Evolutionary conservation across 2,888 invertebrate species (phyloP), one percentile per base, ranked within the genome.

Genomic region (Metopia argyrocephala): DNA sequence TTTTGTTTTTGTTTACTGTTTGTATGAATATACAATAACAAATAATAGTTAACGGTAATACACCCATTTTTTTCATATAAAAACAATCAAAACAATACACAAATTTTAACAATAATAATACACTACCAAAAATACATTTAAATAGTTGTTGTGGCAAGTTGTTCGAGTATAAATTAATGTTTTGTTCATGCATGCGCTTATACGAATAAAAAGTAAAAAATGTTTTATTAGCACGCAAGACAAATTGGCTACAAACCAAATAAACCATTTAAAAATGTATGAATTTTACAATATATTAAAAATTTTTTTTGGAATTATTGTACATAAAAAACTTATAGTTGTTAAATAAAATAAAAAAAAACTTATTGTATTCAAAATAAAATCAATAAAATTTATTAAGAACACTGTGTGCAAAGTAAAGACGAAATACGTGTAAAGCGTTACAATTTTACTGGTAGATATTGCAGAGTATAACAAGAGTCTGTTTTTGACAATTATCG

Each of bases 161-260:
- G 62, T 38, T 12, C 38, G 38, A 12, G 38, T 62, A 75, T 74
- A 65, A n/a, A 76, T 70, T 59, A 65, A 65, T 76, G 57, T 65
- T 59, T 70, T 76, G 57, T 71, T 70, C 59, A 38, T 69, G 25
- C 45, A 27, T 21, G 50, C 54, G 9, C 28, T 46, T 62, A 5
- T 46, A 54, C 23, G 21, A 56, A n/a, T 38, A 9, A 15, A 18
- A 7, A 27, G 27, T 50, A 54, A 23, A 18, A 54, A 62, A 71
- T 62, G 52, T 57, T 27, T 64, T 64, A 50, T 70, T 70, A 50
- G 52, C 69, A 76, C 69, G 69, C 64, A 69, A 69, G 62, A 76
- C 76, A 68, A 54, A 76, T 68, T 62, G 75, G 45, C 52, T 25
- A 48, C 23, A 48, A 56, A 25, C n/a, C 6, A n/a, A 3, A 59